phyloP scores from a whole-genome alignment of 2,113 vertebrate genomes.

The Prunella himalayana region DNA sequence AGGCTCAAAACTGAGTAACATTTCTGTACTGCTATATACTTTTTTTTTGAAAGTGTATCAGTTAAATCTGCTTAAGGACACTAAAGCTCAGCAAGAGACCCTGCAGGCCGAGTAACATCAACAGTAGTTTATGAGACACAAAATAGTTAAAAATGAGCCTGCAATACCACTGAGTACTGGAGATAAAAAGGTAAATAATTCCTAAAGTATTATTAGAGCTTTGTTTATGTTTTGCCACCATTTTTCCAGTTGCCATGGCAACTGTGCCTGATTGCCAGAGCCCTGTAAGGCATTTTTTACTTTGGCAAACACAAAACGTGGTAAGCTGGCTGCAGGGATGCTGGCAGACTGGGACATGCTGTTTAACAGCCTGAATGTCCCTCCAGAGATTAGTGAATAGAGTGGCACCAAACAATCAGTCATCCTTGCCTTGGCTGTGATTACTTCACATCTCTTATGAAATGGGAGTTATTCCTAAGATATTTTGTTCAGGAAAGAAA shows the following conservation, averaged over 20 bases:
- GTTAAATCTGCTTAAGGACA: neutral
- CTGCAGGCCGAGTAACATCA: neutral
- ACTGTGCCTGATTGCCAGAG: neutral
- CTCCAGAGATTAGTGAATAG: neutral
- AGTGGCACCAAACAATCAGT: neutral
- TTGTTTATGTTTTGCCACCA: slow-evolving; percentile 2
- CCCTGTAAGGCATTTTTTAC: neutral
- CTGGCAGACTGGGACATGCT: neutral
- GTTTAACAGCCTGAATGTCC: neutral
- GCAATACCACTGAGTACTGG: neutral
- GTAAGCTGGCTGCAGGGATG: neutral
- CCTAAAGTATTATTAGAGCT: slow-evolving; percentile 10
- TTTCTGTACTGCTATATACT: neutral
- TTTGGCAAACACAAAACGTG: neutral
- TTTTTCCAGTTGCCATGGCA: slow-evolving; percentile 14
- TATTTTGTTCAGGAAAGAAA: neutral
- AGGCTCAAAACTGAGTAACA: neutral
- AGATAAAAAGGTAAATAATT: neutral
- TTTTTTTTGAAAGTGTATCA: neutral
- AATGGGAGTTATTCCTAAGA: neutral
- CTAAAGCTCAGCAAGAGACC: neutral
- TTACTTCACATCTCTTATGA: neutral
- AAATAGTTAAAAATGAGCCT: neutral
- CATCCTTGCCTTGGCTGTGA: neutral
- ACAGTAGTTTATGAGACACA: neutral